Base-by-base conservation (phyloP, 2,113 vertebrate genomes). In the Hyaena hyaena region DNA sequence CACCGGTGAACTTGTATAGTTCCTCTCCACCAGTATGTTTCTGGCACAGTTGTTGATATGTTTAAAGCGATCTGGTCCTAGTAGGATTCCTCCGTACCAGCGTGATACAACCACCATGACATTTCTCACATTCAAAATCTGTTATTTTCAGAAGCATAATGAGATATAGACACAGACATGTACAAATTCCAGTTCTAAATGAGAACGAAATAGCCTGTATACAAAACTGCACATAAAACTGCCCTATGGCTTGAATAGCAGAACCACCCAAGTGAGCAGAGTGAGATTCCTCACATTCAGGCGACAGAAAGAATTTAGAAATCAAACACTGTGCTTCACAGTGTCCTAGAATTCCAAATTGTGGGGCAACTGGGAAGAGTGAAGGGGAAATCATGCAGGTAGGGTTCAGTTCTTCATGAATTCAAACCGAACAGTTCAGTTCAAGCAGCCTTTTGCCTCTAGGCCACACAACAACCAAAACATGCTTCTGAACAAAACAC, bases 21-120 rank as follows among this genome's bases (percentile, higher is more conserved):
- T 98, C 90, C 99, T 98, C 81, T 99, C 99, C 88, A 99, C 98
- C 55, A 99, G 99, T 55, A 99, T 98, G 82, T 98, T 99, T 89
- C 99, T 99, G 21, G 99, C 99, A 98, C 99, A 99, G 97, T 99
- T 99, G 98, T 99, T 99, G 98, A 99, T 99, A 87, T 99, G 99
- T 97, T 99, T 99, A 97, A 99, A 99, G 84, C 99, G 99, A 98
- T 99, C 99, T 11, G 99, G 99, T 84, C 99, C 99, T 48, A 99
- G 97, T 93, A 99, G 98, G 97, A 99, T 99, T 1, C 99, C 99
- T 71, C 99, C 99, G 33, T 99, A 99, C 99, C 99, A 99, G 33
- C 99, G 99, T 50, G 99, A 99, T 7, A 99, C 99, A 24, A 99
- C 99, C 39, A 99, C 99, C 97, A 99, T 96, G 96, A 99, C 99